These are phyloP conservation scores for Poicephalus gulielmi DNA, from an alignment of 2,113 vertebrate species.

Conservation along the genomic window DNA sequence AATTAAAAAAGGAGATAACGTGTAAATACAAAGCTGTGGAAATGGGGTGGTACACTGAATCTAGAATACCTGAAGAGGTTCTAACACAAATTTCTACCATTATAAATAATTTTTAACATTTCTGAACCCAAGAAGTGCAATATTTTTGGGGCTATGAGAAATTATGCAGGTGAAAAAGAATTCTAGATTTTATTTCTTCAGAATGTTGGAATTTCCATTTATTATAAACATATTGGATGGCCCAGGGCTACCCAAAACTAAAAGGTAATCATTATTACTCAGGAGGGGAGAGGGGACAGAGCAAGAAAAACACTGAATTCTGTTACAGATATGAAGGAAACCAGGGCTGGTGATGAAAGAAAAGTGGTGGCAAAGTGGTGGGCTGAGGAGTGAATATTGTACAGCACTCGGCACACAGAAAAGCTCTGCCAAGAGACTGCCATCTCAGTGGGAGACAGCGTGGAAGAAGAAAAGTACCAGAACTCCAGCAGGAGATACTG, in stretches of 20 bases:
- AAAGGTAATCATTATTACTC: background rate
- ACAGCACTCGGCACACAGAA: fast-evolving
- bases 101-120: background rate
- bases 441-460: fast-evolving
- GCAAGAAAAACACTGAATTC: background rate
- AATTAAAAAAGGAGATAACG: background rate
- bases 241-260: background rate
- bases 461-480: background rate
- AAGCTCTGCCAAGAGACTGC: background rate
- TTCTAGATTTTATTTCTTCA: background rate
- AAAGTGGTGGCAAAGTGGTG: background rate
- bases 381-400: background rate
- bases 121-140: background rate
- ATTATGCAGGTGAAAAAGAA: background rate
- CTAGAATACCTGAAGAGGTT: background rate
- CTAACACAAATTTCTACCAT: background rate
- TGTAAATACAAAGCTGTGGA: background rate
- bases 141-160: background rate
- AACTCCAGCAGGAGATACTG: background rate
- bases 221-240: background rate
- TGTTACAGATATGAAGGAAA: background rate
- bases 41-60: background rate
- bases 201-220: background rate
- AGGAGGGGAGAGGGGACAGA: background rate
- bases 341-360: background rate